Conservation (phyloP, 2,888 invertebrate species). For the Drosophila lutescens region DNA sequence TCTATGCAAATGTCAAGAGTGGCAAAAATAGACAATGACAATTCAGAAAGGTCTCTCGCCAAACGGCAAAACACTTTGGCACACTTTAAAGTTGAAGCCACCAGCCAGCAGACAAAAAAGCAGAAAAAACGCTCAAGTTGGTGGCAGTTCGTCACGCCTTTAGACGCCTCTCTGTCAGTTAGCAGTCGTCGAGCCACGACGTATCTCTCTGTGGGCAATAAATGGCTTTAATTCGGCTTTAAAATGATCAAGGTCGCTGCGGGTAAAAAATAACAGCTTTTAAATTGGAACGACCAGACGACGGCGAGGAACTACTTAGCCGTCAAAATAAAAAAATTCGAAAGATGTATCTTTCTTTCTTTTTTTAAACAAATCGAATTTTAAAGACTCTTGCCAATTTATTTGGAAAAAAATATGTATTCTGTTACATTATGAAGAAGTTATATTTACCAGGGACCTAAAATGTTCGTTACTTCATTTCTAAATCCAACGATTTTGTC, state of each 20-base stretch:
- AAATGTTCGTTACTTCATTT: too few relatives aligned
- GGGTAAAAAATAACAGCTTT: slow-evolving; percentile 51
- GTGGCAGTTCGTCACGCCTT: slow-evolving; percentile 74
- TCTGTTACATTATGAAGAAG: too few relatives aligned
- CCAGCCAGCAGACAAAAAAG: slow-evolving; percentile 31
- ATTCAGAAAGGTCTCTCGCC: slow-evolving; percentile 63
- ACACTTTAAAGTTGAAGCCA: slow-evolving; percentile 62
- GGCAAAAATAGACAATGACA: slow-evolving; percentile 70
- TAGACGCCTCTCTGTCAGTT: slow-evolving; percentile 65
- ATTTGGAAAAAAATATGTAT: not conserved
- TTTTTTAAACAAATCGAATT: not conserved
- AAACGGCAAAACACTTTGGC: slow-evolving; percentile 54
- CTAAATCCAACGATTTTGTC: too few relatives aligned
- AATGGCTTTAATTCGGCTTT: slow-evolving; percentile 68
- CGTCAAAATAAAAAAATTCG: slow-evolving; percentile 11
- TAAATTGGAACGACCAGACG: slow-evolving; percentile 62
- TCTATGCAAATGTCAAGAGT: slow-evolving; percentile 70
- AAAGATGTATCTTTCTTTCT: slow-evolving; percentile 33
- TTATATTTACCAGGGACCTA: too few relatives aligned
- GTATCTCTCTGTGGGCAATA: slow-evolving; percentile 60
- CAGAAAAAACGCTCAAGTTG: slow-evolving; percentile 36
- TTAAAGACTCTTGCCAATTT: not conserved
- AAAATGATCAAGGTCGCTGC: slow-evolving; percentile 65
- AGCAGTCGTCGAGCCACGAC: slow-evolving; percentile 41
- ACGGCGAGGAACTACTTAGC: slow-evolving; percentile 29